Base-by-base conservation (phyloP, 2,797 vertebrate species). In the Mus caroli region DNA sequence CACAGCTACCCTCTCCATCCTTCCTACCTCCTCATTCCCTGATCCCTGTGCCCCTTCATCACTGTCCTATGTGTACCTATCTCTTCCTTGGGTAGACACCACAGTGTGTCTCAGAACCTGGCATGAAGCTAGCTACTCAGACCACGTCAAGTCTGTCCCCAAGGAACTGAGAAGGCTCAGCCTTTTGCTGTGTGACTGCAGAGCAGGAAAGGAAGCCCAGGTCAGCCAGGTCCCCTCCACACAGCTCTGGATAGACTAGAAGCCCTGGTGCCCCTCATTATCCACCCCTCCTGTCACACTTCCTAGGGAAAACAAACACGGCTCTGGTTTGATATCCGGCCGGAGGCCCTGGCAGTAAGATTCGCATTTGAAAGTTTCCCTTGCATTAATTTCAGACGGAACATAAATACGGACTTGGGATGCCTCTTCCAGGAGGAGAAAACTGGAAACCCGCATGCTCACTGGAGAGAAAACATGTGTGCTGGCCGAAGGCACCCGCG, bases 311-410 rank as follows among this genome's bases (percentile, higher is more conserved):
- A 97, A 97, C 91, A 97, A 96, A 97, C 88, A 86, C 40, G 1
- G 0, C 94, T 46, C 24, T 85, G 71, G 94, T 95, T 91, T 92
- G 94, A 96, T 96, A 96, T 95, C 96, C 58, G 11, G 85, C 95
- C 0, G 37, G 73, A 54, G 52, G 80, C 89, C 73, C 97, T 92
- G 94, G 93, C 89, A 95, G 96, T 95, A 20, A 90, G 76, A 98
- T 98, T 98, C 96, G 13, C 79, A 84, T 97, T 93, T 98, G 90
- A 97, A 98, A 97, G 97, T 91, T 91, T 96, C 94, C 97, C 50
- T 92, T 98, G 96, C 95, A 96, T 98, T 98, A 96, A 96, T 98
- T 97, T 98, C 95, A 97, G 96, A 98, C 62, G 40, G 75, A 98
- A 98, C 96, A 90, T 95, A 97, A 92, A 97, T 98, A 94, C 8